Evolutionary conservation across 2,113 vertebrate genomes (phyloP).

Genomic region (Brachyhypopomus occidentalis): DNA sequence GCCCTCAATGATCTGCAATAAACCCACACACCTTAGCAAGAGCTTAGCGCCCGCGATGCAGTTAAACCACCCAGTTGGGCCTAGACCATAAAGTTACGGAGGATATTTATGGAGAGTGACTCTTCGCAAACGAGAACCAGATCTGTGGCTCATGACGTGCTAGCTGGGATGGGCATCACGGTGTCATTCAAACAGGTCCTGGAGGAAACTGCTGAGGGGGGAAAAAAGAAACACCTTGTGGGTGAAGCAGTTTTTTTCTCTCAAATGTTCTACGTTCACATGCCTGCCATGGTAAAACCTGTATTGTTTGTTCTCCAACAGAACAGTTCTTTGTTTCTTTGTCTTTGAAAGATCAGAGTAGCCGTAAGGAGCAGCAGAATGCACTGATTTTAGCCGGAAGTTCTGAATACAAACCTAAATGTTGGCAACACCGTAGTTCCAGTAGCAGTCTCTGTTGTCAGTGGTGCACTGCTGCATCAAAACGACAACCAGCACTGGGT

Average conservation of each 20-base stretch:
- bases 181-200: slow-evolving; percentile 32
- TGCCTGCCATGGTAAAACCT: slow-evolving; percentile 36
- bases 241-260: slow-evolving; percentile 13
- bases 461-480: no score
- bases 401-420: neutral
- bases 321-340: slow-evolving; percentile 7
- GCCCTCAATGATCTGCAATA: slow-evolving; percentile 38
- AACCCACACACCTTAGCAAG: slow-evolving; percentile 44
- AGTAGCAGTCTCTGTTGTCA: no score
- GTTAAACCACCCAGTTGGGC: slow-evolving; percentile 39
- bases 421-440: no score
- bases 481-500: no score
- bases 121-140: slow-evolving; percentile 55
- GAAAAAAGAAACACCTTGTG: slow-evolving; percentile 27
- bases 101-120: slow-evolving; percentile 59
- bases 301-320: slow-evolving; percentile 42
- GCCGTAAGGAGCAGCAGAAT: neutral
- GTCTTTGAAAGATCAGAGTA: neutral
- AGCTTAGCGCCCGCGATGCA: neutral
- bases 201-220: slow-evolving; percentile 34
- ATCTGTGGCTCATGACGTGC: slow-evolving; percentile 52
- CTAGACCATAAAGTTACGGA: slow-evolving; percentile 53
- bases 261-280: neutral
- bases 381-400: neutral
- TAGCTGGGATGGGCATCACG: slow-evolving; percentile 45